A percentile compares a stretch with the other conserved stretches of the same genome.
phyloP scores from a whole-genome alignment of 2,113 vertebrate species.

The Crocuta crocuta region DNA sequence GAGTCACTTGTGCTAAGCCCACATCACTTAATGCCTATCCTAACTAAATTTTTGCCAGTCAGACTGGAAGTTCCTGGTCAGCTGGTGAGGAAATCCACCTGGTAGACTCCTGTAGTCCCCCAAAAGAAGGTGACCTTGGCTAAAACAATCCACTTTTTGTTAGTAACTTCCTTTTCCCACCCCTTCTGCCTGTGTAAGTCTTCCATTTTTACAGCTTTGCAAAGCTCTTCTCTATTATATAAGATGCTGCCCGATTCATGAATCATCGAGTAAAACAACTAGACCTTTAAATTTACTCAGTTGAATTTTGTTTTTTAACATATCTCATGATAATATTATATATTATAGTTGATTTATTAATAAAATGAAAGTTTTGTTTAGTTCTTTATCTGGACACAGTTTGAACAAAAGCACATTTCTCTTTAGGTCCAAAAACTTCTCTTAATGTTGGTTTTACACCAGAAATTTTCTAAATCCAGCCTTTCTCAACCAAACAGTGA shows the following conservation, averaged over 20 bases:
- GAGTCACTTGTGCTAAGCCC: neutral
- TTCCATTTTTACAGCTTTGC: neutral
- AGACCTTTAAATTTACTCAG: neutral
- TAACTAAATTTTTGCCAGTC: neutral
- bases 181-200: neutral
- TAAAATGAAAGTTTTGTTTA: slow-evolving; percentile 52
- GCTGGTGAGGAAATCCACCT: neutral
- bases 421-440: neutral
- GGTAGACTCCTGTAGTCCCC: neutral
- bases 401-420: slow-evolving; percentile 33
- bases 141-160: neutral
- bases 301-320: neutral
- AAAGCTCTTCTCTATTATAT: neutral
- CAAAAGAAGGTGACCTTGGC: neutral
- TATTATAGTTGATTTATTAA: slow-evolving; percentile 54
- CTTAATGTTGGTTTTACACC: slow-evolving; percentile 41
- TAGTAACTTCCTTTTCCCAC: neutral
- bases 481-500: slow-evolving; percentile 29
- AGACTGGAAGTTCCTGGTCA: neutral
- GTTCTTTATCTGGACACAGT: slow-evolving; percentile 47
- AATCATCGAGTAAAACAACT: neutral
- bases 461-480: slow-evolving; percentile 45
- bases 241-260: neutral
- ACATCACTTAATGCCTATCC: neutral
- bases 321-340: neutral